Base-by-base conservation (phyloP, 2,888 invertebrate genomes). In the Pachliopta kotzebuea region DNA sequence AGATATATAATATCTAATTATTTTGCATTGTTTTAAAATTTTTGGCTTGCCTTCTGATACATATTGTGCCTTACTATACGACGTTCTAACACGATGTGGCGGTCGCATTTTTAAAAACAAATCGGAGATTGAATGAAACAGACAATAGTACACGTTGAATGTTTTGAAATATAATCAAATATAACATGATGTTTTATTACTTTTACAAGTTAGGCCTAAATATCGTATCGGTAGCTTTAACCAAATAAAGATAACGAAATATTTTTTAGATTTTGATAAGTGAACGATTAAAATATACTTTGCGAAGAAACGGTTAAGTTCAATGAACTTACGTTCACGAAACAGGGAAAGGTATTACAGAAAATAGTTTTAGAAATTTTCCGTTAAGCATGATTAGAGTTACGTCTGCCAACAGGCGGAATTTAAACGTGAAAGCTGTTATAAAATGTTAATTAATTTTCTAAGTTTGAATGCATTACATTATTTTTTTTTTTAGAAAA, bases 281-380 rank as follows among this genome's bases (percentile, higher is more conserved):
- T 70, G 74, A 80, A 77, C 79, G 75, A 78, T 80, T 76, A 68
- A 76, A 75, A 67, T 76, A 76, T 49, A 65, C 61, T 56, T 58
- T 29, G 68, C 75, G 69, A 71, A 74, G 70, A 71, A 72, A 71
- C 59, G 73, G 26, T 74, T 73, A 79, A 82, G 90, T 89, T 89
- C 88, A 81, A 83, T 86, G 90, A 90, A 89, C 90, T 87, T 86
- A 80, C 79, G 84, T 83, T 85, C 76, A 79, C 76, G 75, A 83
- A 84, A 84, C 76, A 75, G 78, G 81, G 80, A 85, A 86, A 88
- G 78, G 78, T 77, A 75, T 75, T 76, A 79, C 74, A 75, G 77
- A 78, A 79, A 78, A 79, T 73, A 69, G 65, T 68, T 69, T 65
- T 69, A 68, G 71, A 77, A 76, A 75, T 76, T 80, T 76, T 76